These are phyloP conservation scores for Miltochrista miniata DNA, from an alignment of 2,888 invertebrate genomes.

Conservation along the genomic window DNA sequence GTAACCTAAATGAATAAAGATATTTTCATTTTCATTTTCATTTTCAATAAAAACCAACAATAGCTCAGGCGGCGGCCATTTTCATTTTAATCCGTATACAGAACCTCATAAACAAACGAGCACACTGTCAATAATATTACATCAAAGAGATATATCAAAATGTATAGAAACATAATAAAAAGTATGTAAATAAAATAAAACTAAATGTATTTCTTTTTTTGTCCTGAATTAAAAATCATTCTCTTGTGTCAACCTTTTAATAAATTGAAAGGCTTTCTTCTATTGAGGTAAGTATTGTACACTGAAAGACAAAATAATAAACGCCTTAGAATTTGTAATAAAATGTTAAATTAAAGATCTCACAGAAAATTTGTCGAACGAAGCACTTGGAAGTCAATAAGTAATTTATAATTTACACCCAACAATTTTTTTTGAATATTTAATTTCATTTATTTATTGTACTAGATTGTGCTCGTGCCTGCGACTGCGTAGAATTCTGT, in stretches of 20 bases:
- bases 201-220: conserved; percentile 14
- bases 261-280: conserved; percentile 43
- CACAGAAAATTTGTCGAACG: too few species aligned
- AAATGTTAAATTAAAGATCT: neutral
- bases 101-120: neutral
- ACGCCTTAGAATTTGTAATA: neutral
- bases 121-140: conserved; percentile 2
- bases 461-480: too few species aligned
- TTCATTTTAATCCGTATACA: neutral
- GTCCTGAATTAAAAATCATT: conserved; percentile 38
- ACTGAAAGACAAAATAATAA: conserved; percentile 3
- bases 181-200: conserved; percentile 5
- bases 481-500: too few species aligned
- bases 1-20: too few species aligned
- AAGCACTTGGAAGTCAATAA: too few species aligned
- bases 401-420: too few species aligned
- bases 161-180: conserved; percentile 11
- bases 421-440: too few species aligned
- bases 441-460: too few species aligned
- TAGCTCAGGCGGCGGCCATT: neutral
- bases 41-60: neutral
- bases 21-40: too few species aligned
- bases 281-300: conserved; percentile 19
- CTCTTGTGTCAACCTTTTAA: conserved; percentile 44
- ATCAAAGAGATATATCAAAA: conserved; percentile 7